These are phyloP conservation scores for Setophaga kirtlandii DNA, from an alignment of 2,113 vertebrate species.

Conservation along the genomic window DNA sequence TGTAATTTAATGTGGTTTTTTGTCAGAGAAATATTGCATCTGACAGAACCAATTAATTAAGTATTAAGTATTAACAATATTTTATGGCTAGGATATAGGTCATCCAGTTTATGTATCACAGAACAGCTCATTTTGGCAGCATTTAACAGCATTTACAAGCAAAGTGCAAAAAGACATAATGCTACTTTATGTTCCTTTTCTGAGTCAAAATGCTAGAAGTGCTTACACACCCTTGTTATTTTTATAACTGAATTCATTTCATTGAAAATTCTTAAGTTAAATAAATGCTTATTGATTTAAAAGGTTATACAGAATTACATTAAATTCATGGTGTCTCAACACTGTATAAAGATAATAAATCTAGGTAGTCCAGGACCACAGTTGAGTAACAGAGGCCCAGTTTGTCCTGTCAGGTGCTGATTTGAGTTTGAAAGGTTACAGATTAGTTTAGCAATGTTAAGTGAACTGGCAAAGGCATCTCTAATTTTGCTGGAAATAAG, in stretches of 20 bases:
- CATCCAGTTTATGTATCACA: background rate
- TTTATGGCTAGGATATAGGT: slow-evolving; percentile 9
- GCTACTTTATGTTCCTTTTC: background rate
- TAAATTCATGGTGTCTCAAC: slow-evolving; percentile 48
- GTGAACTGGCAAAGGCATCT: slow-evolving; percentile 88
- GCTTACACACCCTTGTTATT: background rate
- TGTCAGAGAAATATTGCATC: slow-evolving; percentile 63
- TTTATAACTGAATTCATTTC: slow-evolving; percentile 58
- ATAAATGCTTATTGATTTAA: slow-evolving; percentile 68
- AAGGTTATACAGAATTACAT: slow-evolving; percentile 63
- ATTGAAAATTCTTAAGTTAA: slow-evolving; percentile 62
- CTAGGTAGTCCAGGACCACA: slow-evolving; percentile 59
- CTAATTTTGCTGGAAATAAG: slow-evolving; percentile 95
- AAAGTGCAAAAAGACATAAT: background rate
- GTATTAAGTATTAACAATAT: slow-evolving; percentile 45
- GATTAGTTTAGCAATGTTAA: slow-evolving; percentile 87
- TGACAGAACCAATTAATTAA: slow-evolving; percentile 59
- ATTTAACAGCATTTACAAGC: background rate
- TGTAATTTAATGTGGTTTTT: slow-evolving; percentile 62
- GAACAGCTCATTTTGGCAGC: background rate
- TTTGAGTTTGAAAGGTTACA: slow-evolving; percentile 80
- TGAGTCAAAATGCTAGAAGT: background rate
- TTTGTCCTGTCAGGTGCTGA: slow-evolving; percentile 76
- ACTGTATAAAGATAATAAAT: slow-evolving; percentile 72
- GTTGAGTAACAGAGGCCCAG: slow-evolving; percentile 69